Evolutionary conservation across 2,888 invertebrate genomes (phyloP), one percentile per base, ranked within the genome.

Genomic region (Platypus cylindrus): DNA sequence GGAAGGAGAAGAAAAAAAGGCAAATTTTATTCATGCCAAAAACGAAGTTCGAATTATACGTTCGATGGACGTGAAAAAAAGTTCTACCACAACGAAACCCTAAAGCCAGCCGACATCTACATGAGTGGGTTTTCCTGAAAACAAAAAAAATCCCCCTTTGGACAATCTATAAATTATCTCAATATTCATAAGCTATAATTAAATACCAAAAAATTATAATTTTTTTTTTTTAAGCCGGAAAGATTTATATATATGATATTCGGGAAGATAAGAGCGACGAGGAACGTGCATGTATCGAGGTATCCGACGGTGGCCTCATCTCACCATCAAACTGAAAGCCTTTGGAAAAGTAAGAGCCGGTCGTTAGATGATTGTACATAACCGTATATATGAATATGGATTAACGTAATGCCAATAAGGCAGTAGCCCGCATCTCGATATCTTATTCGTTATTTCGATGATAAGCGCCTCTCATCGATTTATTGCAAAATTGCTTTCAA

Each of bases 371-470:
- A 28, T 34, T n/a, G n/a, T n/a, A n/a, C n/a, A n/a, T n/a, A n/a
- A n/a, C n/a, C n/a, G n/a, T 30, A 30, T 34, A 30, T 34, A 34
- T 34, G 34, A 34, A 34, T 34, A 34, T 34, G 34, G 34, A 34
- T 30, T 34, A 34, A 34, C 30, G 34, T 30, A 34, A 34, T 30
- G 24, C 23, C 13, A n/a, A n/a, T 11, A 23, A 30, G 29, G 17
- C 29, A 30, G 34, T 34, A 34, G 34, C 34, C 34, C 34, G 34
- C 34, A 34, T 34, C 34, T 34, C 25, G 29, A 34, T 34, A 34
- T n/a, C 34, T 24, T 34, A 34, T 30, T 34, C 18, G 34, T 34
- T 34, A 30, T 34, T 34, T 30, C 30, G 34, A 34, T 34, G 30
- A 34, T n/a, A n/a, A n/a, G n/a, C n/a, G 24, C 29, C 24, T 30